Base-by-base conservation (phyloP, 2,888 invertebrate genomes). In the Parnassius apollo region DNA sequence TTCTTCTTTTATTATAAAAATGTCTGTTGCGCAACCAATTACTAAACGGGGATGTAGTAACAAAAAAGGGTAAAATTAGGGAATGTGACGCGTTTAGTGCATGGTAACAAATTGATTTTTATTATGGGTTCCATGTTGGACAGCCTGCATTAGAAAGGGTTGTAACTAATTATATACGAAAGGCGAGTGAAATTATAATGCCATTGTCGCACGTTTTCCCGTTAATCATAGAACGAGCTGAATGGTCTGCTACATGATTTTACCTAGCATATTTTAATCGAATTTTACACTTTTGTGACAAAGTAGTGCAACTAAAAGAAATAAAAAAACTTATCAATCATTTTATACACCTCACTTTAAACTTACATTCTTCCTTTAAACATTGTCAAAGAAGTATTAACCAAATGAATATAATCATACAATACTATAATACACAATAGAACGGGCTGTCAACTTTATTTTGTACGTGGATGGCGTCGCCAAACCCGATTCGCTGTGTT, bases 61-160 rank as follows among this genome's bases (percentile, higher is more conserved):
- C 75, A 73, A 76, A 77, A 80, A 81, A 74, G 76, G 81, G 71
- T 78, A 70, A 78, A 81, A 82, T 80, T 79, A 68, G 69, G 67
- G 72, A 74, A 80, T 81, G 81, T 78, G 79, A 81, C 78, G 80
- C 83, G 79, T 83, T 88, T 87, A 87, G 77, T 64, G 45, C 12
- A 12, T 18, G 59, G 9, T 25, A 57, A 75, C 78, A 64, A 64
- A 64, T 64, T 64, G 64, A 60, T 60, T 64, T 64, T 64, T 64
- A 64, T 90, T 88, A 85, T 71, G 78, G 76, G 79, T 78, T 76
- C 51, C 68, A 62, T 59, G 53, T 57, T 65, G 65, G 59, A 63
- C 59, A 62, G 62, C 68, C 64, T 68, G 57, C 58, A 68, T 71
- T 69, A 71, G 69, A 70, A 73, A 71, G 75, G 75, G 74, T 74